phyloP scores from a whole-genome alignment of 2,888 invertebrate genomes.

The Polyommatus icarus region DNA sequence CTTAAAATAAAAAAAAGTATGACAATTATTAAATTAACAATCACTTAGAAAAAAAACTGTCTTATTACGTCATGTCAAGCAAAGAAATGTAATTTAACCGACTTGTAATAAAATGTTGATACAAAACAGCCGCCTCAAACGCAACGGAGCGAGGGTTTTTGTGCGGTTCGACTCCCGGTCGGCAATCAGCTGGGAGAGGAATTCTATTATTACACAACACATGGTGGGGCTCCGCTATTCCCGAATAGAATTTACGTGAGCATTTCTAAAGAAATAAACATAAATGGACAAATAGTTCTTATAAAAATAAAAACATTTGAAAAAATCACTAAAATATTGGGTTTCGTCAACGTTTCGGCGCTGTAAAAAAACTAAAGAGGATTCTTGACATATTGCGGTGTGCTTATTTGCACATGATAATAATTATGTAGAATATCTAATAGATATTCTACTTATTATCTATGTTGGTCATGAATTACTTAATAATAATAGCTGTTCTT shows the following conservation, averaged over 20 bases:
- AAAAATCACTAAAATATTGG: neutral
- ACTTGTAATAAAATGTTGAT: neutral
- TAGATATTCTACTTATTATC: too few species aligned
- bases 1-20: too few species aligned
- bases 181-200: slow-evolving; percentile 13
- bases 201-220: slow-evolving; percentile 23
- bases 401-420: too few species aligned
- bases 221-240: slow-evolving; percentile 17
- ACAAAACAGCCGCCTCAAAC: neutral
- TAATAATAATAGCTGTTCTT: too few species aligned
- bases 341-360: too few species aligned
- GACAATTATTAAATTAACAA: too few species aligned
- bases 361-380: neutral
- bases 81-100: neutral
- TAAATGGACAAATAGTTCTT: neutral
- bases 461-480: too few species aligned
- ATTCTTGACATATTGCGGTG: neutral
- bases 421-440: too few species aligned
- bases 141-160: neutral
- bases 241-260: neutral
- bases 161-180: slow-evolving; percentile 23
- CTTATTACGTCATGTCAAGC: neutral
- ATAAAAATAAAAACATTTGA: too few species aligned
- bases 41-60: too few species aligned
- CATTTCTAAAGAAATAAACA: neutral